Evolutionary conservation across 1,140 invertebrate species (phyloP).

Genomic region (Brachionus rotundiformis): DNA sequence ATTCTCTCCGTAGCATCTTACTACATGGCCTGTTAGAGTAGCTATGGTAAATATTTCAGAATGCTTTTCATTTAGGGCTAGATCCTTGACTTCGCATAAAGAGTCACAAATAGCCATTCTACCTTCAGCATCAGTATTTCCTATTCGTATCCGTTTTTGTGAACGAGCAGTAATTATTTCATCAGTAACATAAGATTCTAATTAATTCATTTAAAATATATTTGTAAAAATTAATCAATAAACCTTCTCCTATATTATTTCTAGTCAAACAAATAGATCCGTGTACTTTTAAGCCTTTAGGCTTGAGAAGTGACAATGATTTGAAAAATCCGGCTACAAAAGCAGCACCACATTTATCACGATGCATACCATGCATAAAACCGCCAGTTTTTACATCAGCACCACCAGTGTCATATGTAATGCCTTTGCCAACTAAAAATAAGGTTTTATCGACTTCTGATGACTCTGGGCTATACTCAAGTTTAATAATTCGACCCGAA

Average conservation of each 20-base stretch:
- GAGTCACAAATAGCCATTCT: conserved; percentile 91
- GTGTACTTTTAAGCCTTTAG: conserved; percentile 80
- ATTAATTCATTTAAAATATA: not conserved
- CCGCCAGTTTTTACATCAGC: conserved; percentile 84
- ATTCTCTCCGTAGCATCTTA: conserved; percentile 74
- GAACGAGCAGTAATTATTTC: conserved; percentile 84
- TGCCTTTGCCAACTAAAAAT: conserved; percentile 89
- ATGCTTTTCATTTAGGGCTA: conserved; percentile 66
- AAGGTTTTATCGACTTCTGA: conserved; percentile 72
- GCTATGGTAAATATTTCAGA: conserved; percentile 91
- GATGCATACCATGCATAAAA: conserved; percentile 86
- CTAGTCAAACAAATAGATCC: conserved; percentile 82
- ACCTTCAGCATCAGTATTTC: conserved; percentile 93
- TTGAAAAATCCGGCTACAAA: conserved; percentile 90
- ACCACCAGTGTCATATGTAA: conserved; percentile 74
- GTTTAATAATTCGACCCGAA: conserved; percentile 30
- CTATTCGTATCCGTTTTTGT: conserved; percentile 76
- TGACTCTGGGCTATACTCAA: conserved; percentile 59
- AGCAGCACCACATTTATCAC: conserved; percentile 95
- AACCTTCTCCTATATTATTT: conserved; percentile 79
- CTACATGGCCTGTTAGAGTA: conserved; percentile 86
- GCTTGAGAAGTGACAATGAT: conserved; percentile 73
- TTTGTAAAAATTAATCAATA: not conserved
- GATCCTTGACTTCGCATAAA: conserved; percentile 71
- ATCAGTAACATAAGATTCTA: conserved; percentile 83